Evolutionary conservation across 2,797 vertebrate genomes (phyloP), one percentile per base, ranked within the genome.

Genomic region (Sebastes reedi): DNA sequence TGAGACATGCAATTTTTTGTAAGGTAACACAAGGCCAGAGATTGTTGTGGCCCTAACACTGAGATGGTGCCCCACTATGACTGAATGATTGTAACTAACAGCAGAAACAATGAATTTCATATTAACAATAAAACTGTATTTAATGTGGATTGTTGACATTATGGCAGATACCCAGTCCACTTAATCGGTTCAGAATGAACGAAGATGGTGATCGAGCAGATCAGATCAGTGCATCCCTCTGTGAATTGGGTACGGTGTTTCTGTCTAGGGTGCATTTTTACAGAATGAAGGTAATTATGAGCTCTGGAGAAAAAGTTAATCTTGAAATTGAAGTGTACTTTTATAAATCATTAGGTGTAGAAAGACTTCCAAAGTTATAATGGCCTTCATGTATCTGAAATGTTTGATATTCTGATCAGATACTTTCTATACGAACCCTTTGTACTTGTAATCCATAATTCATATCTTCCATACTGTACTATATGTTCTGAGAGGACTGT

Each of bases 391-490:
- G 11, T 11, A 70, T 69, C 72, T 78, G 70, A 73, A 90, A 91
- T 86, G 87, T 90, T 93, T 91, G 70, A 91, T 91, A 88, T 88
- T 88, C 77, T 76, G 72, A 84, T 92, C 83, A 92, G 72, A 77
- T 82, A 66, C 79, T 80, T 83, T 67, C 77, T 87, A 81, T 87
- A 88, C 16, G 34, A 89, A 70, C 52, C 73, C 87, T 91, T 92
- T 91, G 86, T 89, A 89, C 79, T 87, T 39, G 60, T 76, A 25
- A 88, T 95, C 66, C 82, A 93, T 94, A 91, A 94, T 94, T 92
- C 78, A 95, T 87, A 77, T 39, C 70, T 34, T 83, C 80, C 79
- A 74, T 88, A 77, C 81, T 71, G 77, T 71, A 85, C 79, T 82
- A 42, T 62, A 83, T 72, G 72, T 82, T 89, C 59, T 75, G 77